Evolutionary conservation across 2,888 invertebrate genomes (phyloP).

Genomic region (Camptogramma bilineatum): DNA sequence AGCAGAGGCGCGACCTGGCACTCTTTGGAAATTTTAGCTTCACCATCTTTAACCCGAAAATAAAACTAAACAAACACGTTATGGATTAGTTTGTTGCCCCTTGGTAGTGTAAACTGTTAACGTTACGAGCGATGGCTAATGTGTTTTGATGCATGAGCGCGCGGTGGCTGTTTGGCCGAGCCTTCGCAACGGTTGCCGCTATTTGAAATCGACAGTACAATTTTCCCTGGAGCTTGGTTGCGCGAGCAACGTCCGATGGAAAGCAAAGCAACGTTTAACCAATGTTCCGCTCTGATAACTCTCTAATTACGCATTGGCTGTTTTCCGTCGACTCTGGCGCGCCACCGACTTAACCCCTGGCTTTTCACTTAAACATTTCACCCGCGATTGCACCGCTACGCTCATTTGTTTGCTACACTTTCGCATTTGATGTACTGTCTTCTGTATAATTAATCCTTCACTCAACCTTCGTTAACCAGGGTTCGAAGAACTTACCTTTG

Average conservation of each 20-base stretch:
- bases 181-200: slow-evolving; percentile 70
- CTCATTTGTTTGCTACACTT: slow-evolving; percentile 76
- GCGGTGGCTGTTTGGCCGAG: slow-evolving; percentile 55
- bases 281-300: slow-evolving; percentile 85
- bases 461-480: not conserved
- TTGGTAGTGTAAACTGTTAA: slow-evolving; percentile 58
- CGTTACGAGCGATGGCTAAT: slow-evolving; percentile 52
- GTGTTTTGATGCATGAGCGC: slow-evolving; percentile 52
- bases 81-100: slow-evolving; percentile 61
- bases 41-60: slow-evolving; percentile 60
- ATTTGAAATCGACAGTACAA: slow-evolving; percentile 84
- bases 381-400: slow-evolving; percentile 66
- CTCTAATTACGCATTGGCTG: slow-evolving; percentile 79
- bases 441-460: slow-evolving; percentile 34
- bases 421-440: slow-evolving; percentile 63
- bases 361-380: slow-evolving; percentile 77
- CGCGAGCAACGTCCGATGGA: slow-evolving; percentile 84
- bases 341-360: slow-evolving; percentile 76
- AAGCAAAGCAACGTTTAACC: slow-evolving; percentile 85
- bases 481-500: not conserved
- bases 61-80: slow-evolving; percentile 63
- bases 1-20: slow-evolving; percentile 57
- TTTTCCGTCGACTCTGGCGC: slow-evolving; percentile 80
- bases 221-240: slow-evolving; percentile 81
- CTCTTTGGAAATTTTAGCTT: slow-evolving; percentile 60